Percentiles rank a stretch among this genome's conserved stretches.
phyloP scores from a whole-genome alignment of 2,797 vertebrate genomes.

The Prionace glauca region DNA sequence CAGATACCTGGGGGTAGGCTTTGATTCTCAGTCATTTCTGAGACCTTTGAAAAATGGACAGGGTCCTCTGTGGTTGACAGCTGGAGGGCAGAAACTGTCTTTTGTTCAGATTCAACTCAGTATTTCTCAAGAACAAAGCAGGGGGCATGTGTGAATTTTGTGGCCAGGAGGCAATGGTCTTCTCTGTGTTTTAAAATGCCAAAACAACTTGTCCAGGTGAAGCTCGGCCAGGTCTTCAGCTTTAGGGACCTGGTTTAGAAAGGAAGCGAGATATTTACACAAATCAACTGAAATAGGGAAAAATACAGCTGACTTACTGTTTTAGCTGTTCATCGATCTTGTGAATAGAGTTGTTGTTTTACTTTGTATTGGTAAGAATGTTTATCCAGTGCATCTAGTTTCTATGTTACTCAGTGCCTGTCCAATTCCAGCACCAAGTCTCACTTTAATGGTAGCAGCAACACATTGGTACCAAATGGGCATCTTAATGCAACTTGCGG shows the following conservation, averaged over 20 bases:
- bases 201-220: neutral
- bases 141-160: neutral
- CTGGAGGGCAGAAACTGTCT: neutral
- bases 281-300: neutral
- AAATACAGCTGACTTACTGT: neutral
- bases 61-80: neutral
- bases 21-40: neutral
- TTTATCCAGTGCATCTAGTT: neutral
- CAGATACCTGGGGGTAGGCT: neutral
- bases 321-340: neutral
- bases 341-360: neutral
- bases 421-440: neutral
- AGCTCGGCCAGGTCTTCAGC: neutral
- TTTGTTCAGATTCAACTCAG: neutral
- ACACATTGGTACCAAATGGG: neutral
- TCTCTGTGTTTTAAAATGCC: neutral
- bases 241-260: neutral
- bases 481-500: neutral
- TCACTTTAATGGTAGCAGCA: neutral
- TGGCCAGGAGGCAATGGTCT: neutral
- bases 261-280: neutral
- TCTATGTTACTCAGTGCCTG: neutral
- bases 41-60: neutral
- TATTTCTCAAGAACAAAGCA: neutral
- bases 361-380: neutral